These are phyloP conservation scores for Odontophorus gujanensis DNA, from an alignment of 2,113 vertebrate genomes.

Conservation along the genomic window DNA sequence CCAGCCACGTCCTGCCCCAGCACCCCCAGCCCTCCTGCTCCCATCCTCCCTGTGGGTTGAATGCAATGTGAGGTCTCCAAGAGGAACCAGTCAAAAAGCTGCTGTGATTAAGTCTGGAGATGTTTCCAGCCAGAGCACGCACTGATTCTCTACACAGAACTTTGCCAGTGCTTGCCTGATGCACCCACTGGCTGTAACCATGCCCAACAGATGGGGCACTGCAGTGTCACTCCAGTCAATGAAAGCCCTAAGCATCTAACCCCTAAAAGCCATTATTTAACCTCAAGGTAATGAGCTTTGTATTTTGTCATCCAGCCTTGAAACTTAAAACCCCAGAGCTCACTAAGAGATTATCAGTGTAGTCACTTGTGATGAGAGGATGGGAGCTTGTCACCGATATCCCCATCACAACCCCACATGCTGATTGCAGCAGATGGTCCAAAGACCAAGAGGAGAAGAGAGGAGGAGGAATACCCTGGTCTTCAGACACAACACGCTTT, in stretches of 20 bases:
- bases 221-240: accelerated
- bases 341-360: neutral
- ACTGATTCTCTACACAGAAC: neutral
- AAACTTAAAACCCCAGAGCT: neutral
- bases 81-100: neutral
- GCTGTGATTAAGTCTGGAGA: neutral
- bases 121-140: neutral
- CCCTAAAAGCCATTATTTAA: neutral
- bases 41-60: neutral
- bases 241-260: neutral
- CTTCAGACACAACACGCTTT: neutral
- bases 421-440: neutral
- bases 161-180: neutral
- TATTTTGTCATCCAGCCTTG: neutral
- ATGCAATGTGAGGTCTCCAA: neutral
- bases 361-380: neutral
- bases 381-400: neutral
- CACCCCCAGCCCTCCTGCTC: neutral
- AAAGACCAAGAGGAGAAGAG: neutral
- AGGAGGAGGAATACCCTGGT: neutral
- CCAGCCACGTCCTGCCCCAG: neutral
- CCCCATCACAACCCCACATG: neutral
- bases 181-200: neutral
- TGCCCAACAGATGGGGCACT: neutral
- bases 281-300: neutral